Percentiles rank a stretch among this genome's conserved stretches.
Conservation (phyloP, 2,113 vertebrate species). For the Anarhynchus alexandrinus region DNA sequence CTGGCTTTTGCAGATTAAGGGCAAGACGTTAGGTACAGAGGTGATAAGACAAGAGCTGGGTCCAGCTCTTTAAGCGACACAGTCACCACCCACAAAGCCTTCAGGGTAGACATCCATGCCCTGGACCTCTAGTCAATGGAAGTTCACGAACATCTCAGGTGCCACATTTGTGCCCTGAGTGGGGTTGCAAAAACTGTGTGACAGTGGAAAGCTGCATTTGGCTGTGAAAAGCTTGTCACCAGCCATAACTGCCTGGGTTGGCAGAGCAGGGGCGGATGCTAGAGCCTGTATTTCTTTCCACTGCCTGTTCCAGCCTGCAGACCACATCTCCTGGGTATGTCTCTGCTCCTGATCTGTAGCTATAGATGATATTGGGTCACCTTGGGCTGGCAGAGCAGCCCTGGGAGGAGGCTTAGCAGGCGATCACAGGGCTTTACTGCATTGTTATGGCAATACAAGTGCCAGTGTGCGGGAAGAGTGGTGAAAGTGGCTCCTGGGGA, state of each 20-base stretch:
- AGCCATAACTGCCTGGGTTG: not conserved
- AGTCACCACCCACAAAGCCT: not conserved
- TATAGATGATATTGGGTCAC: not conserved
- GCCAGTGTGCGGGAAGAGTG: not conserved
- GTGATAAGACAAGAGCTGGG: not conserved
- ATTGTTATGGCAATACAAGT: not conserved
- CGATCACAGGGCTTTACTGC: not conserved
- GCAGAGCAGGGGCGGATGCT: not conserved
- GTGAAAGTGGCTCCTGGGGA: not conserved
- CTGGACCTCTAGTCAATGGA: not conserved
- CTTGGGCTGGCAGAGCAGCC: not conserved
- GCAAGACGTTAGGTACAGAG: not conserved
- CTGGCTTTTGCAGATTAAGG: not conserved
- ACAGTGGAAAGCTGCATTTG: not conserved
- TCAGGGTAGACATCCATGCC: not conserved
- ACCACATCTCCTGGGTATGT: not conserved
- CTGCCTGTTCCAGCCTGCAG: not conserved
- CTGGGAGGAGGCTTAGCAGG: not conserved
- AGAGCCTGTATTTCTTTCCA: not conserved
- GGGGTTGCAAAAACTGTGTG: not conserved
- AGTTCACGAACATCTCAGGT: not conserved
- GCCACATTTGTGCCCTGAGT: not conserved
- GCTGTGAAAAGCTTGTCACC: not conserved
- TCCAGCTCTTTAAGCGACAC: not conserved
- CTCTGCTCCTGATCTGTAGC: not conserved